These are phyloP conservation scores for Physeter macrocephalus DNA, from an alignment of 2,113 vertebrate species.

Conservation along the genomic window DNA sequence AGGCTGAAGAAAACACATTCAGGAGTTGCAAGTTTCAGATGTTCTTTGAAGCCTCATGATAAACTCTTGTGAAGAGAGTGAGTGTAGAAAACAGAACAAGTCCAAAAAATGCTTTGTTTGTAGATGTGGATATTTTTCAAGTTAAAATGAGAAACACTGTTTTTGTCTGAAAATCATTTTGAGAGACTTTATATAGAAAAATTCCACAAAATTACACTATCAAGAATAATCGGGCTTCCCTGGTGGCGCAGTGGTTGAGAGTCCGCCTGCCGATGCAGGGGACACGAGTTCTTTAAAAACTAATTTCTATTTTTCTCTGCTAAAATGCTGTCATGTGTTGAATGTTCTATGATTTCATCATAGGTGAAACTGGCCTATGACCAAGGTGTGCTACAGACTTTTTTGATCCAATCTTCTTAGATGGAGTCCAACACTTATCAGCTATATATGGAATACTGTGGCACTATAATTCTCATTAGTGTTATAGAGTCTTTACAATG, in stretches of 20 bases:
- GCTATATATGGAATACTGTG: neutral
- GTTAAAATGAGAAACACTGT: neutral
- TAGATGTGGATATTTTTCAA: neutral
- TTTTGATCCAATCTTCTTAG: neutral
- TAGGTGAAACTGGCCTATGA: neutral
- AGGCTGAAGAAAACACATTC: neutral
- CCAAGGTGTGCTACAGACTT: neutral
- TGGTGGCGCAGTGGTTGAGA: no score
- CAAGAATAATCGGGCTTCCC: no score
- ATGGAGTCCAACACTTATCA: neutral
- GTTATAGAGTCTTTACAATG: neutral
- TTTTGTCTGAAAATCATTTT: neutral
- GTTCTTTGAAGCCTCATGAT: neutral
- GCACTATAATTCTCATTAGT: neutral
- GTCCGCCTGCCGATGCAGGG: no score
- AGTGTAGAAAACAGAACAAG: neutral
- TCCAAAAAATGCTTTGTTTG: neutral
- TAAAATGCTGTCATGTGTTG: neutral
- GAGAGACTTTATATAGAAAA: neutral
- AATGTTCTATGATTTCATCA: neutral
- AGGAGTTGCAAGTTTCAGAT: neutral
- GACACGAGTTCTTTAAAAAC: no score
- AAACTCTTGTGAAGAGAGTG: neutral
- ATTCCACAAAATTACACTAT: neutral
- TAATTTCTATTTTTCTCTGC: neutral